Conservation (phyloP, 2,797 vertebrate species). For the Gambelia wislizenii region DNA sequence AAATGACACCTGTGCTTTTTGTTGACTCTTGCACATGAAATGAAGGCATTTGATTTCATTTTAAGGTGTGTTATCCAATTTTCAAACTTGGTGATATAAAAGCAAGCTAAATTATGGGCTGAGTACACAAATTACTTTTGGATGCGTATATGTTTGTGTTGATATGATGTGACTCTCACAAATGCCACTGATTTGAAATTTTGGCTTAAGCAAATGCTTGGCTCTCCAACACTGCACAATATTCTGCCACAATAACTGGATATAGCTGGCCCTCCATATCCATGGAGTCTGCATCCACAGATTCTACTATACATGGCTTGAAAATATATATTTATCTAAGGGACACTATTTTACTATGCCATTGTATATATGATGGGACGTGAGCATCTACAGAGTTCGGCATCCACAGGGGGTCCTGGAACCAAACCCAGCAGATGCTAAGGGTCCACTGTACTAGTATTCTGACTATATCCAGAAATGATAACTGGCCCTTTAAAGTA, state of each 20-base stretch:
- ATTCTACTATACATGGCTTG: too few species aligned
- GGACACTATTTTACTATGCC: too few species aligned
- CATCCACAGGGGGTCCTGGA: too few species aligned
- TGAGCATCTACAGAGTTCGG: too few species aligned
- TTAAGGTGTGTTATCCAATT: background rate
- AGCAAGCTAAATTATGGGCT: background rate
- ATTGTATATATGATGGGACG: too few species aligned
- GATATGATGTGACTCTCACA: background rate
- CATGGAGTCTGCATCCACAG: too few species aligned
- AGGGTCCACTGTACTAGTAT: too few species aligned
- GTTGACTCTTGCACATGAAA: background rate
- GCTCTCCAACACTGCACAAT: background rate
- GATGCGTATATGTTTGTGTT: background rate
- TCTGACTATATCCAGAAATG: background rate
- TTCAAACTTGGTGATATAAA: background rate
- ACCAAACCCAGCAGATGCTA: too few species aligned
- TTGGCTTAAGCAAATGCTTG: background rate
- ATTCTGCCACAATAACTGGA: background rate
- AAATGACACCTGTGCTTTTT: background rate
- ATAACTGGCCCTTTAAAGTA: background rate
- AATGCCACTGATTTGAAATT: background rate
- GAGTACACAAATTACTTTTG: background rate
- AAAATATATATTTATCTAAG: too few species aligned
- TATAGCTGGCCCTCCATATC: too few species aligned
- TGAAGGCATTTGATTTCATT: background rate